Base-by-base conservation (phyloP, 2,888 invertebrate species). In the Philopedon plagiatum region DNA sequence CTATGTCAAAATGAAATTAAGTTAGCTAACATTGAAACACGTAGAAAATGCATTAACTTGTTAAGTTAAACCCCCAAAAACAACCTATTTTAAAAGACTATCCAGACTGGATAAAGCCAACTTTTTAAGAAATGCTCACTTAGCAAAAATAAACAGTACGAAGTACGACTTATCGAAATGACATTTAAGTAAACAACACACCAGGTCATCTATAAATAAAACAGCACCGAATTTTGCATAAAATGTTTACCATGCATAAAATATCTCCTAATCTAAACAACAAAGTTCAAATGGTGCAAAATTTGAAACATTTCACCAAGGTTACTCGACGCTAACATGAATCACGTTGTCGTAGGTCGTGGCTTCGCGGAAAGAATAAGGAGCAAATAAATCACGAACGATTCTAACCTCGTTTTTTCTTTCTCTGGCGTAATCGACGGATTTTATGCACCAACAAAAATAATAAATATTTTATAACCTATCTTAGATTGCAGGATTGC, bases 321-420 rank as follows among this genome's bases (percentile, higher is more conserved):
- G 68, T 61, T 60, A 51, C 8, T 61, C n/a, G 26, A 15, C 15
- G 3, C 23, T 23, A 61, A 68, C 37, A 15, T 15, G 39, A 68
- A 68, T 41, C 37, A 51, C n/a, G 49, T 68, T 68, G 37, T 5
- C 51, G 29, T 61, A 68, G 68, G 68, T 68, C 61, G 44, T 51
- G 68, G 51, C 61, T 44, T 39, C 39, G 29, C 23, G 19, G 26
- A 32, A 49, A 49, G 26, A 56, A 56, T 34, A 15, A 56, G 34
- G 11, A 56, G 56, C 34, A 19, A 34, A 56, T 56, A 56, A 56
- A 56, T 56, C 56, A 56, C 56, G 18, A 56, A 19, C n/a, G 56
- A 56, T 19, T 56, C 19, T 57, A 41, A 41, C 23, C 39, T 41
- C 41, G 60, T 60, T 41, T 60, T 49, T 62, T 29, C 26, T 56